Evolutionary conservation across 92 coral and sea anemone species (phyloP).

Genomic region (Epizoanthus stellaris): DNA sequence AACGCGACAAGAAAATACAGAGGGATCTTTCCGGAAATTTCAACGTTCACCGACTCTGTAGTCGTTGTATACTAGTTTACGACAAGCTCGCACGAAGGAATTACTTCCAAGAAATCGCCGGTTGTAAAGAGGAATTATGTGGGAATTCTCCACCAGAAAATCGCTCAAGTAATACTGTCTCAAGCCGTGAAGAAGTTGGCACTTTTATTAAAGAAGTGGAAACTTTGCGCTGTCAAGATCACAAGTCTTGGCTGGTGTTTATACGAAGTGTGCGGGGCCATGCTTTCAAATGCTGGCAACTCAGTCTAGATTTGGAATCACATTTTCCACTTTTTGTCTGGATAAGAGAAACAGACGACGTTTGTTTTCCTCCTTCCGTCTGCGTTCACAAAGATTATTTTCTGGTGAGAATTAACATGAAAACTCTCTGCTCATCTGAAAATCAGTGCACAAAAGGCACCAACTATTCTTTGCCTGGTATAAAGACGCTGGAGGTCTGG

Average conservation of each 20-base stretch:
- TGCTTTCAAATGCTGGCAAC: slow-evolving; percentile 14
- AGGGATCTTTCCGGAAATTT: slow-evolving; percentile 52
- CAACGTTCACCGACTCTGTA: slow-evolving; percentile 62
- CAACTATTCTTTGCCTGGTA: neutral
- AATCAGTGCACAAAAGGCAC: neutral
- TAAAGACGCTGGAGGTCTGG: slow-evolving; percentile 66
- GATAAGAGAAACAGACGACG: slow-evolving; percentile 50
- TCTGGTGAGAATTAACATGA: slow-evolving; percentile 55
- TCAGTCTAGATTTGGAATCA: slow-evolving; percentile 24
- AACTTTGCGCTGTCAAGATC: slow-evolving; percentile 1
- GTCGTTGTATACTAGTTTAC: slow-evolving; percentile 79
- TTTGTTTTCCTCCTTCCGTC: slow-evolving; percentile 36
- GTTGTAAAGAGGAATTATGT: slow-evolving; percentile 1
- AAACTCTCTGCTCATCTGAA: slow-evolving; percentile 38
- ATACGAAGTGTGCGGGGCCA: slow-evolving; percentile 48
- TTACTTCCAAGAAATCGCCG: slow-evolving; percentile 41
- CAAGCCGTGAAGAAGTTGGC: neutral
- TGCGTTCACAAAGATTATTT: slow-evolving; percentile 58
- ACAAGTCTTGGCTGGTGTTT: slow-evolving; percentile 23
- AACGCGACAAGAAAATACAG: slow-evolving; percentile 26
- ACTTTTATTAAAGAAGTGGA: neutral
- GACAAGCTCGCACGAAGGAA: slow-evolving; percentile 54
- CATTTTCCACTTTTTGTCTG: slow-evolving; percentile 73
- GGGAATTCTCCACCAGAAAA: neutral
- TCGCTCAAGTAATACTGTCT: neutral